These are phyloP conservation scores for Pheosia gnoma DNA, from an alignment of 2,888 invertebrate genomes.

Conservation along the genomic window DNA sequence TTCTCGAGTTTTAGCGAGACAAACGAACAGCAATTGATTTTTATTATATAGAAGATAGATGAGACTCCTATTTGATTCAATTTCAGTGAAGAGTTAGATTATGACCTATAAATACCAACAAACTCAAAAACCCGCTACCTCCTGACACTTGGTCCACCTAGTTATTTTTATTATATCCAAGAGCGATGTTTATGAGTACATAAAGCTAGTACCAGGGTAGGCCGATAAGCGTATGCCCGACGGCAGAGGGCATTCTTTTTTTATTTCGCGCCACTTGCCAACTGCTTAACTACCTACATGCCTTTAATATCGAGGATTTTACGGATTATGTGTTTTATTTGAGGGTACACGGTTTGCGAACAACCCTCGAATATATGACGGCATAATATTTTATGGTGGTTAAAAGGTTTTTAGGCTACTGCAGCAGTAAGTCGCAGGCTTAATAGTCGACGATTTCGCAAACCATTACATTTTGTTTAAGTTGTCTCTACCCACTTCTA, in stretches of 20 bases:
- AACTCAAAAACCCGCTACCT: slow-evolving; percentile 5
- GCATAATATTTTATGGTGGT: not conserved
- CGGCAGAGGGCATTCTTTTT: slow-evolving; percentile 21
- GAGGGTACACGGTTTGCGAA: slow-evolving; percentile 4
- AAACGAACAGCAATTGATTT: too few relatives aligned
- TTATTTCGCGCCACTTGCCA: slow-evolving; percentile 36
- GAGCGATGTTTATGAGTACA: slow-evolving; percentile 56
- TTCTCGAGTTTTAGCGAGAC: too few relatives aligned
- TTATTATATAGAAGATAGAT: too few relatives aligned
- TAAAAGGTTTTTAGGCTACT: not conserved
- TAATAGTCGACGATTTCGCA: too few relatives aligned
- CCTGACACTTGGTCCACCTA: slow-evolving; percentile 30
- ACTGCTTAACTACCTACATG: slow-evolving; percentile 33
- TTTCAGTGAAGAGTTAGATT: not conserved
- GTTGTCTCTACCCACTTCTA: too few relatives aligned
- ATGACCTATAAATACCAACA: not conserved
- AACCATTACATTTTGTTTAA: too few relatives aligned
- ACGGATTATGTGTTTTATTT: slow-evolving; percentile 25
- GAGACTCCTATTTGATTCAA: not conserved
- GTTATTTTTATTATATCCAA: slow-evolving; percentile 59
- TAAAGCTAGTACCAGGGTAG: slow-evolving; percentile 39
- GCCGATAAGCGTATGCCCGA: slow-evolving; percentile 49
- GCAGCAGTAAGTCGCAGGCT: not conserved
- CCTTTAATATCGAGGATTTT: slow-evolving; percentile 28
- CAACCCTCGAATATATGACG: slow-evolving; percentile 31